Evolutionary conservation across 2,113 vertebrate genomes (phyloP), one percentile per base, ranked within the genome.

Genomic region (Lichenostomus cassidix): DNA sequence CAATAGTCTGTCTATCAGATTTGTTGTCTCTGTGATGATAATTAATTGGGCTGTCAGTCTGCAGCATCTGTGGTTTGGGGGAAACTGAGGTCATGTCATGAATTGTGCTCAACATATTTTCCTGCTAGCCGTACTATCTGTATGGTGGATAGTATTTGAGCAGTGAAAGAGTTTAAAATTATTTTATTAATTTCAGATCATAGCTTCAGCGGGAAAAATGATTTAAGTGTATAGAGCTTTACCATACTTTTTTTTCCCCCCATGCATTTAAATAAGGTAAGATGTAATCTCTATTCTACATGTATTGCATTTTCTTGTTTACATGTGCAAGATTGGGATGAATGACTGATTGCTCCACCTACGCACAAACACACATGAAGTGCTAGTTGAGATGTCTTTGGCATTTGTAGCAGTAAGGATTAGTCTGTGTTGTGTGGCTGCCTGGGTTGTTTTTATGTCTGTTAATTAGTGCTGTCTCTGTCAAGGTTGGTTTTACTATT

Each of bases 401-500:
- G 92, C 78, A 59, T 95, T 93, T 82, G 95, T 89, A 95, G 90
- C 89, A 96, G 87, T 83, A 76, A 70, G 87, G 86, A 95, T 94
- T 97, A 95, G 86, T 91, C 69, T 92, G 65, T 15, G 18, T 81
- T 90, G 78, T 56, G 64, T 90, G 90, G 78, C 90, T 95, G 68
- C 83, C 47, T 76, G 78, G 79, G 83, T 81, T 97, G 94, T 94
- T 96, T 97, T 95, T 89, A 75, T 95, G 77, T 68, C 73, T 96
- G 85, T 91, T 97, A 97, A 97, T 97, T 96, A 96, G 68, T 56
- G 83, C 90, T 96, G 96, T 92, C 92, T 93, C 67, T 96, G 92
- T 97, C 95, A 94, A 94, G 92, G 91, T 95, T 96, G 83, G 80
- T 84, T 96, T 81, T 96, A 76, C 93, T 96, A 50, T 97, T 97